Base-by-base conservation (phyloP, 2,797 vertebrate genomes). In the Molossus molossus region DNA sequence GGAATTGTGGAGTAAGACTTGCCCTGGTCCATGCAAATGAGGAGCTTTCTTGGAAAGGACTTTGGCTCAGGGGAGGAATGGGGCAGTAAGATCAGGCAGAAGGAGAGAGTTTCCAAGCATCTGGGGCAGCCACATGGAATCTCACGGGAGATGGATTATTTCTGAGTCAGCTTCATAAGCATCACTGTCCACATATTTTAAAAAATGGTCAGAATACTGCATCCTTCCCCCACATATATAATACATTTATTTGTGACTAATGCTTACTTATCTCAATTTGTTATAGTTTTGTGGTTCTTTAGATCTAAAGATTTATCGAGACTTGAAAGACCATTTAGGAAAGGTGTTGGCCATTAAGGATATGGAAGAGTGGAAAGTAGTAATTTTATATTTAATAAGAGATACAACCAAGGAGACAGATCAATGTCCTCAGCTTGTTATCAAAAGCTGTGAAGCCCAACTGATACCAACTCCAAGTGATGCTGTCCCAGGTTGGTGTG, bases 321-420 rank as follows among this genome's bases (percentile, higher is more conserved):
- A 60, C 25, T 77, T 70, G 50, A 58, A 72, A 20, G 76, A 57
- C 37, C 12, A 40, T 10, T 0, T 21, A 50, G 14, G 20, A n/a
- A 87, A 73, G 53, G 14, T 94, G 25, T 87, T 89, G 73, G 20
- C 17, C 18, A 10, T 37, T 37, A 76, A 77, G 9, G 13, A 50
- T 55, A 37, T 65, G 21, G n/a, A 82, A 73, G 60, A 62, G 21
- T 23, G 0, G 37, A 80, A 81, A 92, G 17, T 53, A n/a, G 65
- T 69, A 18, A 58, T 81, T 95, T 65, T 64, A 65, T 27, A 60
- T 75, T 83, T 84, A 92, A 85, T 73, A 40, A 76, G n/a, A 75
- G 55, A 75, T 0, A 23, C 6, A 87, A 69, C 3, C 6, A n/a
- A 87, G 55, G 20, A 73, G 50, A 29, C 13, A 67, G 40, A 72